phyloP scores from a whole-genome alignment of 2,888 invertebrate species.

The Habroteleia sp. region DNA sequence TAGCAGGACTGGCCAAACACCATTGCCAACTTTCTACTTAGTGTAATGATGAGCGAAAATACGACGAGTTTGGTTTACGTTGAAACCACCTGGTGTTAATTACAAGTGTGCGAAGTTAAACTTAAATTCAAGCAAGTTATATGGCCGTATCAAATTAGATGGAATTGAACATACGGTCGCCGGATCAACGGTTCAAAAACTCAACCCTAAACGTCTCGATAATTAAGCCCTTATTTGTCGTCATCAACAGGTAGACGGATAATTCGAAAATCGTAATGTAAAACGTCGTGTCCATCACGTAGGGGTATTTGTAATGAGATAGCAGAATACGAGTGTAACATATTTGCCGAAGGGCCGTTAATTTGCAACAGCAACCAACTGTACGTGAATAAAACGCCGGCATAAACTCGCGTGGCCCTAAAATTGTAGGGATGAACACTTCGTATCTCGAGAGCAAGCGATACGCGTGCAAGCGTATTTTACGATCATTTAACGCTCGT shows the following conservation, averaged over 20 bases:
- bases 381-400: slow-evolving; percentile 46
- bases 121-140: no score
- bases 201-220: neutral
- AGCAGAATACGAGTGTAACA: slow-evolving; percentile 24
- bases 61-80: no score
- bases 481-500: slow-evolving; percentile 66
- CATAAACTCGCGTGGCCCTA: slow-evolving; percentile 42
- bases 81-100: no score
- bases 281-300: slow-evolving; percentile 8
- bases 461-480: slow-evolving; percentile 62
- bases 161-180: no score
- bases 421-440: slow-evolving; percentile 62
- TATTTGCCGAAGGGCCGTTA: slow-evolving; percentile 53
- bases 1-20: no score
- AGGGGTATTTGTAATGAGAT: slow-evolving; percentile 41
- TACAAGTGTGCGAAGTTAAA: no score
- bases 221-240: slow-evolving; percentile 13
- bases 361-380: slow-evolving; percentile 58
- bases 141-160: no score
- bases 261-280: slow-evolving; percentile 29
- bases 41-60: no score
- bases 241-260: slow-evolving; percentile 51
- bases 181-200: slow-evolving; percentile 1
- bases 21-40: no score
- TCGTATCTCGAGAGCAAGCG: slow-evolving; percentile 58